Percentiles rank a stretch among this genome's conserved stretches.
Conservation (phyloP, 1,140 invertebrate species). For the Caenorhabditis inopinata region DNA sequence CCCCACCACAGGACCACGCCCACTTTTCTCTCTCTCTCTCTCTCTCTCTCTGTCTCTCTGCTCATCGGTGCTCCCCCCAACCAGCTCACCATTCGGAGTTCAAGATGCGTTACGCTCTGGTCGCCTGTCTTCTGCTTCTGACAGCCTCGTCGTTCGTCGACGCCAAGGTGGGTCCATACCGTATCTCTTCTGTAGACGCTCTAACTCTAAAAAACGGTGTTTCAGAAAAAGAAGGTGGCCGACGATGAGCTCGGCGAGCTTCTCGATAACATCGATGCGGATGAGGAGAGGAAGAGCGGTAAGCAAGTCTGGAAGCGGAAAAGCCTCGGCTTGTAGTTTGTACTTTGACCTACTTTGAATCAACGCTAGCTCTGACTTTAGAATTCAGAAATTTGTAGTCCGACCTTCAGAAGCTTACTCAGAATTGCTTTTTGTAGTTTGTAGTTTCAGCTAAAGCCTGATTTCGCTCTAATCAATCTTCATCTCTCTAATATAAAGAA, state of each 20-base stretch:
- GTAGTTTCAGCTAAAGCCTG: too few relatives aligned
- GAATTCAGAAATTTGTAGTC: too few relatives aligned
- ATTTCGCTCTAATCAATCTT: slow-evolving; percentile 21
- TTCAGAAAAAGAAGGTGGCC: slow-evolving; percentile 14
- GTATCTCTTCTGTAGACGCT: not conserved
- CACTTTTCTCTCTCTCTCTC: not conserved
- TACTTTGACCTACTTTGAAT: too few relatives aligned
- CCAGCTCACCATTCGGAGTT: not conserved
- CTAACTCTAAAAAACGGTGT: not conserved
- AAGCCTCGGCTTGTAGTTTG: too few relatives aligned
- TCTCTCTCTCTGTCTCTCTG: too few relatives aligned
- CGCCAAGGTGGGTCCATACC: not conserved
- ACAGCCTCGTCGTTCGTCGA: slow-evolving; percentile 10
- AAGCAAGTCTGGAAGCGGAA: not conserved
- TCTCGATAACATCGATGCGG: slow-evolving; percentile 14
- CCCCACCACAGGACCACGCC: too few relatives aligned
- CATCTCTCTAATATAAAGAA: too few relatives aligned
- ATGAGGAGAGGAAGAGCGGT: slow-evolving; percentile 28
- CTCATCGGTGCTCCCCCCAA: too few relatives aligned
- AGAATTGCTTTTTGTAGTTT: too few relatives aligned
- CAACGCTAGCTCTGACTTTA: too few relatives aligned
- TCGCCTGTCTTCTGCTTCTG: slow-evolving; percentile 9
- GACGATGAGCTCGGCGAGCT: slow-evolving; percentile 21
- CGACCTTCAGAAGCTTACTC: too few relatives aligned
- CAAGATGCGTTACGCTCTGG: slow-evolving; percentile 26